A percentile compares a stretch with the other conserved stretches of the same genome.
These are phyloP conservation scores for Nestor notabilis DNA, from an alignment of 2,113 vertebrate species.

Conservation along the genomic window DNA sequence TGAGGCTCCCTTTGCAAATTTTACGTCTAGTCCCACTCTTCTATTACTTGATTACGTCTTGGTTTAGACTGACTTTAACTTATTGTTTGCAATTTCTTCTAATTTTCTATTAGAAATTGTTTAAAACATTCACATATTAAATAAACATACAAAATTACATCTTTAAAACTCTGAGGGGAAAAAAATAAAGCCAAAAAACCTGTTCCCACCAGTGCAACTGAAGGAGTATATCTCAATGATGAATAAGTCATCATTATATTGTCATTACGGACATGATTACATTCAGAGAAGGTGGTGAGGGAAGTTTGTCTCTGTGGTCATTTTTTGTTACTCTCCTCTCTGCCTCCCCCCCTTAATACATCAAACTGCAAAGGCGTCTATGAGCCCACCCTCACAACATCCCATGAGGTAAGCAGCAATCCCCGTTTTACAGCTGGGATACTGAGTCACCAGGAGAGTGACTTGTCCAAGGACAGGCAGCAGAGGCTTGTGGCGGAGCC, in stretches of 20 bases:
- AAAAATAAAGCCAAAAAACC: not conserved
- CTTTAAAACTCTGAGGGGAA: not conserved
- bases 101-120: slow-evolving; percentile 1
- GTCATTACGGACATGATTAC: not conserved
- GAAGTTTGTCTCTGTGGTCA: not conserved
- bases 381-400: not conserved
- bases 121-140: not conserved
- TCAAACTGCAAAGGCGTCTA: not conserved
- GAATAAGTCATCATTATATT: not conserved
- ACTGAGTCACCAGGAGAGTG: slow-evolving; percentile 15
- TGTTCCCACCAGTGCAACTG: not conserved
- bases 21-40: not conserved
- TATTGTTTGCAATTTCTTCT: not conserved
- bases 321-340: not conserved
- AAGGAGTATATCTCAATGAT: not conserved
- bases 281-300: not conserved
- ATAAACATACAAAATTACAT: not conserved
- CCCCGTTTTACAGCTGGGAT: not conserved
- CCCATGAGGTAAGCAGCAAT: not conserved
- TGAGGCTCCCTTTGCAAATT: not conserved
- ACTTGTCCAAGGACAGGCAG: slow-evolving; percentile 8
- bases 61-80: not conserved
- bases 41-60: not conserved
- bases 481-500: not conserved
- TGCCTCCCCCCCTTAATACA: not conserved